Percentiles rank a stretch among this genome's conserved stretches.
phyloP scores from a whole-genome alignment of 30 jellyfish, hydroid and myxozoan genomes.

The Catostylus mosaicus region DNA sequence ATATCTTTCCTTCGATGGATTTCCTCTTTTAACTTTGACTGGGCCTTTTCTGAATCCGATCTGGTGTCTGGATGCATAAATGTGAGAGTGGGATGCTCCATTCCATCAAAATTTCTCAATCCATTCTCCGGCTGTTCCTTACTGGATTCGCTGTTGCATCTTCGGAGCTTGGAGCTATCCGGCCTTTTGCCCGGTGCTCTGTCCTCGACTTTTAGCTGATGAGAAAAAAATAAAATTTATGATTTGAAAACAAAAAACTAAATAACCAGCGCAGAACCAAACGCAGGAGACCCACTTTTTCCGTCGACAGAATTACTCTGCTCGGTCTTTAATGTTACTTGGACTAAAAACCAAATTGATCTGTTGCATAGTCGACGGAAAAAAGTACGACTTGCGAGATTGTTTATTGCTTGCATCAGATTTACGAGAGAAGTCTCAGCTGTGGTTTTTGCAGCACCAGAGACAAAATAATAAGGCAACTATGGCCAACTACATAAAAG shows the following conservation, averaged over 20 bases:
- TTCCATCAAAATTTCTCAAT: constrained; percentile 31
- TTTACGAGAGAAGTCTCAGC: too few relatives aligned
- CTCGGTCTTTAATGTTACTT: too few relatives aligned
- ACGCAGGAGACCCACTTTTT: too few relatives aligned
- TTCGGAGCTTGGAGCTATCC: constrained; percentile 44
- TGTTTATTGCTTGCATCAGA: too few relatives aligned
- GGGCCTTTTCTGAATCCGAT: background rate
- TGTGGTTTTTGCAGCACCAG: too few relatives aligned
- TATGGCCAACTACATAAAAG: too few relatives aligned
- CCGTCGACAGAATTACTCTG: too few relatives aligned
- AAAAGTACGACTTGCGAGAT: too few relatives aligned
- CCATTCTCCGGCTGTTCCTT: constrained; percentile 62
- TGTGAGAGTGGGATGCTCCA: constrained; percentile 43
- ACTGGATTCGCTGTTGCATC: constrained; percentile 74
- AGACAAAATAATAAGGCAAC: too few relatives aligned
- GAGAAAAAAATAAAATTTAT: background rate
- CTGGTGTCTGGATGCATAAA: constrained; percentile 62
- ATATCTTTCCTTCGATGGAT: constrained; percentile 13
- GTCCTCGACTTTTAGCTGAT: constrained; percentile 68
- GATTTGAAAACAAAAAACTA: background rate
- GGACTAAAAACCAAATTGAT: too few relatives aligned
- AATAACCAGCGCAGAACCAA: too few relatives aligned
- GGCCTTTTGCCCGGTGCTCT: constrained; percentile 81
- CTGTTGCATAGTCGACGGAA: too few relatives aligned
- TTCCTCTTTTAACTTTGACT: background rate